Conservation (phyloP, 2,113 vertebrate species). For the Eulemur rufifrons region DNA sequence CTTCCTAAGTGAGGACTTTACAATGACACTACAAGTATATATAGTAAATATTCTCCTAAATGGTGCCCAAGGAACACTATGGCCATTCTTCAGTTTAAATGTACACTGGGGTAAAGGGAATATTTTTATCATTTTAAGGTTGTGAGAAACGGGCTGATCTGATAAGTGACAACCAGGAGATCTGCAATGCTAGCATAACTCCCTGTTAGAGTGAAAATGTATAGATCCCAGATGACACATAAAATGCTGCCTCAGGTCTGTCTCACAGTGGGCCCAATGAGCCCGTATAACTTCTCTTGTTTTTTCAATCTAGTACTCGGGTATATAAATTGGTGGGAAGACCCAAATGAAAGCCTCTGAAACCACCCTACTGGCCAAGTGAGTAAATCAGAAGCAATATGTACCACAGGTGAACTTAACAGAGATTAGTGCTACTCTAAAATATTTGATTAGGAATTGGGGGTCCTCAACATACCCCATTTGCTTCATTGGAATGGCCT, state of each 20-base stretch:
- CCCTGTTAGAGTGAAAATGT: not conserved
- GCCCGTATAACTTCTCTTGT: not conserved
- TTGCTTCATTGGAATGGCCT: not conserved
- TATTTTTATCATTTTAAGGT: not conserved
- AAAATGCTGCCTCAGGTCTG: not conserved
- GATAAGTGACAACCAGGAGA: not conserved
- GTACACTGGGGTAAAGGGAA: not conserved
- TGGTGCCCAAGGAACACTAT: not conserved
- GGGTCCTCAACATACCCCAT: accelerated
- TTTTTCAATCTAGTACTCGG: not conserved
- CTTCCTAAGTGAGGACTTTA: not conserved
- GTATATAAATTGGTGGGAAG: not conserved
- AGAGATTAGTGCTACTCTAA: not conserved
- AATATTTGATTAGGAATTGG: not conserved
- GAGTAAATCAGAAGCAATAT: not conserved
- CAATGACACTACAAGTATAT: not conserved
- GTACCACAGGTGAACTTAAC: not conserved
- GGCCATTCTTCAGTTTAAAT: not conserved
- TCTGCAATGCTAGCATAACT: not conserved
- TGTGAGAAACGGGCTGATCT: not conserved
- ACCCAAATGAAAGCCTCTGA: not conserved
- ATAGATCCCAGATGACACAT: not conserved
- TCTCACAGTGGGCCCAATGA: not conserved
- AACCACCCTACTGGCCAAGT: not conserved
- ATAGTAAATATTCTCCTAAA: not conserved